A percentile compares a stretch with the other conserved stretches of the same genome.
Conservation (phyloP, 1,140 invertebrate species). For the Drosophila orena region DNA sequence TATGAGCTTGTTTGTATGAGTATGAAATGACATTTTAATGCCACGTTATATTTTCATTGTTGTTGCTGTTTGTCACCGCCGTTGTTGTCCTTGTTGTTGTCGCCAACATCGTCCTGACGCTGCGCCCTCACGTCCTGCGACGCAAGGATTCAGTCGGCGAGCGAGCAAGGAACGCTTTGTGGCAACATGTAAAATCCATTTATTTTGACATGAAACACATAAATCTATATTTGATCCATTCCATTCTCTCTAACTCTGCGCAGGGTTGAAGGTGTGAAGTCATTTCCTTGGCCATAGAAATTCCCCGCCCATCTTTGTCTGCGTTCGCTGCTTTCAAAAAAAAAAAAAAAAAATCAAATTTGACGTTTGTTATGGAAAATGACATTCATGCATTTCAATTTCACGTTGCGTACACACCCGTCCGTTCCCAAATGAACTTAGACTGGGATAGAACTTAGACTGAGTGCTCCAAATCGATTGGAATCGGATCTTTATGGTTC, state of each 20-base stretch:
- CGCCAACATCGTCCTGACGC: conserved; percentile 6
- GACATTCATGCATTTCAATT: conserved; percentile 59
- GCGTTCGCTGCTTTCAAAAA: conserved; percentile 20
- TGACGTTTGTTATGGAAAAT: conserved; percentile 50
- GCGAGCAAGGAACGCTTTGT: conserved; percentile 52
- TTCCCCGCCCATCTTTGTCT: conserved; percentile 19
- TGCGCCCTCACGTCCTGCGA: conserved; percentile 10
- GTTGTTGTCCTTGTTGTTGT: conserved; percentile 1
- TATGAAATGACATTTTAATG: conserved; percentile 78
- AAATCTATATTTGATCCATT: conserved; percentile 81
- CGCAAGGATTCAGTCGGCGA: conserved; percentile 11
- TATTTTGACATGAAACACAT: conserved; percentile 78
- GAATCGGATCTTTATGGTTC: conserved; percentile 5
- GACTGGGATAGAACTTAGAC: conserved; percentile 32
- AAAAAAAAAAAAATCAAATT: conserved; percentile 48
- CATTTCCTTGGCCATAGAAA: conserved; percentile 57
- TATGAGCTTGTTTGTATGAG: conserved; percentile 61
- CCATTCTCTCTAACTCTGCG: conserved; percentile 26
- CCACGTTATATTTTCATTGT: conserved; percentile 76
- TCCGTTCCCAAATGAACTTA: conserved; percentile 35
- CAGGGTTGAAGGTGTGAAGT: conserved; percentile 59
- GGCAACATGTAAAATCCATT: conserved; percentile 81
- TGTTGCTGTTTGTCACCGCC: conserved; percentile 54
- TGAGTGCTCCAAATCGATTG: neutral
- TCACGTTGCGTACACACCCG: conserved; percentile 36